A percentile compares a stretch with the other conserved stretches of the same genome.
These are phyloP conservation scores for Anarhynchus alexandrinus DNA, from an alignment of 2,113 vertebrate genomes.

Conservation along the genomic window DNA sequence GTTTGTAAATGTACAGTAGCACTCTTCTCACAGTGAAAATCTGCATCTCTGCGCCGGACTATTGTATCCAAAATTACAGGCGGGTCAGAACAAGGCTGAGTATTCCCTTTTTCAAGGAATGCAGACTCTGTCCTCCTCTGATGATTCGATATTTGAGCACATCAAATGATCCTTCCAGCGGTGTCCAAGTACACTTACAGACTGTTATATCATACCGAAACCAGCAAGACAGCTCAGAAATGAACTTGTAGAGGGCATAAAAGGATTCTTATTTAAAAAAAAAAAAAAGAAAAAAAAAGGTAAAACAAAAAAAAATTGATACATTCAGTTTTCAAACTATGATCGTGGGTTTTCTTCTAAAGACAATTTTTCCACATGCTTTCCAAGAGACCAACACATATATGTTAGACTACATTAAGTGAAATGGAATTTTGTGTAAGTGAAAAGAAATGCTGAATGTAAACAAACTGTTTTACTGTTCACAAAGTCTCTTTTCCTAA, in stretches of 20 bases:
- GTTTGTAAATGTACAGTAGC: constrained; percentile 83
- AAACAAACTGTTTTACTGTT: constrained; percentile 86
- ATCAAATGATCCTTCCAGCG: constrained; percentile 79
- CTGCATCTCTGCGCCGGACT: constrained; percentile 71
- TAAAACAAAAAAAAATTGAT: constrained; percentile 56
- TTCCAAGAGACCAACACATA: constrained; percentile 72
- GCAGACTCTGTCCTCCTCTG: constrained; percentile 69
- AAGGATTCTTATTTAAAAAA: constrained; percentile 67
- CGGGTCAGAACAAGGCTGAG: constrained; percentile 61
- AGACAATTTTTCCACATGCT: constrained; percentile 69
- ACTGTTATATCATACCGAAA: constrained; percentile 89
- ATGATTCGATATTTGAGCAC: constrained; percentile 84
- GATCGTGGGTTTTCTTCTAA: constrained; percentile 71
- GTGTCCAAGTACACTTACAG: constrained; percentile 75
- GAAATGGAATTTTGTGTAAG: constrained; percentile 71
- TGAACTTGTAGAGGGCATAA: constrained; percentile 67
- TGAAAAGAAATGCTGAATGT: constrained; percentile 79
- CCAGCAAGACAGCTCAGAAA: constrained; percentile 90
- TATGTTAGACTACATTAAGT: constrained; percentile 62
- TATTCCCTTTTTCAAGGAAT: constrained; percentile 69
- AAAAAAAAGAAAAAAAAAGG: background rate
- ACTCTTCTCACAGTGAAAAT: constrained; percentile 71
- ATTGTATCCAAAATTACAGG: constrained; percentile 65
- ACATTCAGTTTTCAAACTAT: constrained; percentile 67
- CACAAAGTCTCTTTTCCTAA: constrained; percentile 85